A percentile compares a stretch with the other conserved stretches of the same genome.
Conservation (phyloP, 2,797 vertebrate species). For the Emys orbicularis region DNA sequence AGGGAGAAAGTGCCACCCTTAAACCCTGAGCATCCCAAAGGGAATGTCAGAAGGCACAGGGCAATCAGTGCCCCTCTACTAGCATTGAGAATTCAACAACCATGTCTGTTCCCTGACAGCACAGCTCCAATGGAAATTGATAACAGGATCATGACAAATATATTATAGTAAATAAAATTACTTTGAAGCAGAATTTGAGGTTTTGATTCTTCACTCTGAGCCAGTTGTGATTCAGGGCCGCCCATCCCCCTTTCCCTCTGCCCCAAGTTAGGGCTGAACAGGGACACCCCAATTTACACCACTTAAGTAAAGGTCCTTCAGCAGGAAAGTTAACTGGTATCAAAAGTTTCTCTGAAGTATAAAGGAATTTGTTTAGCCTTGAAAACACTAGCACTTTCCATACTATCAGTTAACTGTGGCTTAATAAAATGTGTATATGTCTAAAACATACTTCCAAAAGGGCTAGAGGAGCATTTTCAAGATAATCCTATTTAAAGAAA, state of each 20-base stretch:
- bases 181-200: conserved; percentile 6
- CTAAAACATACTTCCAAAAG: not conserved
- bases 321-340: not conserved
- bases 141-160: conserved; percentile 17
- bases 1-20: not conserved
- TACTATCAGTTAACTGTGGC: not conserved
- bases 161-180: conserved; percentile 52
- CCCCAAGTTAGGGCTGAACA: not conserved
- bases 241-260: not conserved
- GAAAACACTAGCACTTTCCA: not conserved
- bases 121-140: not conserved
- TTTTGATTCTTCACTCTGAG: not conserved
- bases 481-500: not conserved
- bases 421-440: not conserved
- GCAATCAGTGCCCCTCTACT: not conserved
- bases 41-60: conserved; percentile 6
- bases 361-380: not conserved
- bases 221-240: not conserved
- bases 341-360: not conserved
- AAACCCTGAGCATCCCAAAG: not conserved
- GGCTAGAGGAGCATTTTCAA: not conserved
- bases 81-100: too few species aligned
- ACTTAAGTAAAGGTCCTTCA: not conserved
- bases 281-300: not conserved
- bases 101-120: not conserved